These are phyloP conservation scores for Florisuga fusca DNA, from an alignment of 2,797 vertebrate genomes.

Conservation along the genomic window DNA sequence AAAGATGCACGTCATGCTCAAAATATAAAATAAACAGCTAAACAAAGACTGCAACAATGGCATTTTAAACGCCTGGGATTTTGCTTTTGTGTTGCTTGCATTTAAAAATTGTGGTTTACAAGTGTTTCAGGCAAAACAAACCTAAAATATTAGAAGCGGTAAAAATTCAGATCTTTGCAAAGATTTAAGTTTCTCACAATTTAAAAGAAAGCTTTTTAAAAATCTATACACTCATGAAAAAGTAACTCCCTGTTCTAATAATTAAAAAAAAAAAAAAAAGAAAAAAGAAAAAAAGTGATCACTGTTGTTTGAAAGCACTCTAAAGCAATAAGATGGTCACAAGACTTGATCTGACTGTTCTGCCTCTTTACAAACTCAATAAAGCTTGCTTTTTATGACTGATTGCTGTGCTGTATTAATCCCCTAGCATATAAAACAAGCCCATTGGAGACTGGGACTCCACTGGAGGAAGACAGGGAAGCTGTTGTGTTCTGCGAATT, in stretches of 20 bases:
- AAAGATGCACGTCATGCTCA: neutral
- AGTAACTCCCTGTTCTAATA: conserved; percentile 76
- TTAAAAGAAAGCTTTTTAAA: neutral
- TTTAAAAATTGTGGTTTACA: neutral
- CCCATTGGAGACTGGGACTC: conserved; percentile 81
- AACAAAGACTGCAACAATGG: neutral
- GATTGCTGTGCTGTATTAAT: conserved; percentile 87
- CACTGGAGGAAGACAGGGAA: conserved; percentile 82
- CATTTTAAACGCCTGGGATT: neutral
- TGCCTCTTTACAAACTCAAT: conserved; percentile 78
- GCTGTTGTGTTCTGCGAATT: conserved; percentile 86
- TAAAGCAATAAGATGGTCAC: conserved; percentile 82
- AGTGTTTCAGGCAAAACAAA: neutral
- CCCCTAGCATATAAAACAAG: conserved; percentile 82
- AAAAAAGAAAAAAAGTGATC: conserved; percentile 31
- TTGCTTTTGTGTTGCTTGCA: neutral
- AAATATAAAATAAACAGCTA: neutral
- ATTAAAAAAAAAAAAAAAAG: neutral
- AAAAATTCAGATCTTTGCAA: neutral
- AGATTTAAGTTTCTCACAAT: neutral
- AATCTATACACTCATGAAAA: conserved; percentile 8
- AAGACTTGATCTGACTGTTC: conserved; percentile 81
- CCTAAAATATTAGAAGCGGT: neutral
- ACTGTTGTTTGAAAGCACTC: conserved; percentile 78
- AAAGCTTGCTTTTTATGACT: conserved; percentile 81